Percentiles rank a stretch among this genome's conserved stretches.
phyloP scores from a whole-genome alignment of 64 coral and sea anemone species.

The Dendronephthya gigantea region DNA sequence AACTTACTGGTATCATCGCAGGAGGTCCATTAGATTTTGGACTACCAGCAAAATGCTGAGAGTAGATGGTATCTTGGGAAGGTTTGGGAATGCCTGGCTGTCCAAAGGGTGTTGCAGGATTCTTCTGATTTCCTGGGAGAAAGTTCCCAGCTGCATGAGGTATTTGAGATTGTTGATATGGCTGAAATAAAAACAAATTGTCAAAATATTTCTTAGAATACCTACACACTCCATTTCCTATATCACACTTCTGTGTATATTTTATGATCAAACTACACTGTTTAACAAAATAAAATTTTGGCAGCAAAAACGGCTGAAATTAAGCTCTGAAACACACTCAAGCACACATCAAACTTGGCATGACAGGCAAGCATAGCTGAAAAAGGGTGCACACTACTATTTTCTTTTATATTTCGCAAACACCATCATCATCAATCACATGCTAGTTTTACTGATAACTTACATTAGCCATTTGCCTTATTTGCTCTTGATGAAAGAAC shows the following conservation, averaged over 20 bases:
- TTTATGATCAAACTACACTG: too few relatives aligned
- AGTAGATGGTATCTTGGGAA: neutral
- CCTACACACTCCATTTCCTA: too few relatives aligned
- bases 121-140: neutral
- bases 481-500: neutral
- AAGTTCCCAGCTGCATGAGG: neutral
- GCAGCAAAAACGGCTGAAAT: too few relatives aligned
- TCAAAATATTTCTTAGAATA: too few relatives aligned
- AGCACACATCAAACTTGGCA: too few relatives aligned
- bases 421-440: too few relatives aligned
- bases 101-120: neutral
- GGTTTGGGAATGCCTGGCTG: neutral
- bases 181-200: neutral
- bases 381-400: too few relatives aligned
- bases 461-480: neutral
- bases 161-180: neutral
- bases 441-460: neutral
- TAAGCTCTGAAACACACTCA: too few relatives aligned
- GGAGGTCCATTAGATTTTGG: conserved; percentile 4
- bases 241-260: too few relatives aligned
- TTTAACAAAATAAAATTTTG: too few relatives aligned
- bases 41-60: neutral
- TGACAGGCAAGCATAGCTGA: too few relatives aligned
- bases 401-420: too few relatives aligned
- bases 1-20: neutral